Percentiles rank a stretch among this genome's conserved stretches.
phyloP scores from a whole-genome alignment of 2,113 vertebrate species.

The Glaucidium brasilianum region DNA sequence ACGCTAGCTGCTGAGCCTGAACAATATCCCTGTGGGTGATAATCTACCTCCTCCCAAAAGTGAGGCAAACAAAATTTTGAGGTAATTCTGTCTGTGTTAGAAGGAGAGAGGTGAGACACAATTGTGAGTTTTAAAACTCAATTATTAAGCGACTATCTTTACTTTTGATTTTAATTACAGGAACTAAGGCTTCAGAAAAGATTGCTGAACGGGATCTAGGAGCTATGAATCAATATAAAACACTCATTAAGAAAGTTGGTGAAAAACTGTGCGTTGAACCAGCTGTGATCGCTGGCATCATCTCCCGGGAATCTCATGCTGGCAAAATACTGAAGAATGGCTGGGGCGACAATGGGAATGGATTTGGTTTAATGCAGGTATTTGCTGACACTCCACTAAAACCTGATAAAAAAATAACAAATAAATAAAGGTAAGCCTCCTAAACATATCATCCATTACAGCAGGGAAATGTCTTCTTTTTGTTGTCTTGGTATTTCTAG shows the following conservation, averaged over 20 bases:
- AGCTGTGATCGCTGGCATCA: slow-evolving; percentile 74
- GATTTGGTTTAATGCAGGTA: slow-evolving; percentile 83
- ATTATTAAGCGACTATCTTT: not conserved
- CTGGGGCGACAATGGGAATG: slow-evolving; percentile 70
- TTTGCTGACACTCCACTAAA: not conserved
- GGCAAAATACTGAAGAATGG: slow-evolving; percentile 57
- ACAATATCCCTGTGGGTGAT: not conserved
- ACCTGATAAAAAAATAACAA: not conserved
- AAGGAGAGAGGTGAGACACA: not conserved
- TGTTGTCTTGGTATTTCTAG: slow-evolving; percentile 48
- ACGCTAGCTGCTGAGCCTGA: not conserved
- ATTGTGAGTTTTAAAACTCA: not conserved
- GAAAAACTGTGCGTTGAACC: slow-evolving; percentile 65
- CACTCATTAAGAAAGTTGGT: slow-evolving; percentile 63
- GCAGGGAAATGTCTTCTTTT: not conserved
- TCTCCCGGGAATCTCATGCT: slow-evolving; percentile 76
- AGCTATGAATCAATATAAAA: slow-evolving; percentile 62
- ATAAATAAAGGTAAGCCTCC: not conserved
- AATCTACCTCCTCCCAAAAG: not conserved
- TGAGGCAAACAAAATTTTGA: not conserved
- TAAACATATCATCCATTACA: not conserved
- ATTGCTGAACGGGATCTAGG: slow-evolving; percentile 68
- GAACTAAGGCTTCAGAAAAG: slow-evolving; percentile 68
- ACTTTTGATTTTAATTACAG: slow-evolving; percentile 18
- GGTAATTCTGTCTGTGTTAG: not conserved